Conservation (phyloP, 2,113 vertebrate genomes). For the Xiphorhynchus elegans region DNA sequence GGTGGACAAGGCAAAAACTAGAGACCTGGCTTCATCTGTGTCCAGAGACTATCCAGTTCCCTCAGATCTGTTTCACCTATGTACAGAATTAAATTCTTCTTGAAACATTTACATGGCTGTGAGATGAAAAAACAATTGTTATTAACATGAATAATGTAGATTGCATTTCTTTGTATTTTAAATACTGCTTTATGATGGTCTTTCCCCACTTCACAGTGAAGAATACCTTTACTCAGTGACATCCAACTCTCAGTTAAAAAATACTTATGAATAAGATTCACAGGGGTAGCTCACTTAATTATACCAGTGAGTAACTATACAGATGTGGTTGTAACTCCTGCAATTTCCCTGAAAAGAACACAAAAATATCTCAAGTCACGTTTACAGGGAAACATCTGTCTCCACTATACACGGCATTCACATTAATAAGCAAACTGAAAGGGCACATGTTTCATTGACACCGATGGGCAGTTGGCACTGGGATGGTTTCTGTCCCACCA, state of each 20-base stretch:
- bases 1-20: not conserved
- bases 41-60: not conserved
- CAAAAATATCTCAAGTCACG: not conserved
- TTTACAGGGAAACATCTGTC: not conserved
- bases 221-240: not conserved
- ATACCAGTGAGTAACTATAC: not conserved
- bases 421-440: not conserved
- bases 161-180: not conserved
- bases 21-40: not conserved
- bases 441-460: rapidly evolving
- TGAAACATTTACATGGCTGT: not conserved
- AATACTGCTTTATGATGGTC: not conserved
- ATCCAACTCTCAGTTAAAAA: not conserved
- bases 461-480: rapidly evolving
- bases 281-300: not conserved
- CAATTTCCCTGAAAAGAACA: not conserved
- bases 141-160: not conserved
- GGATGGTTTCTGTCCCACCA: not conserved
- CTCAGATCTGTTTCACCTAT: not conserved
- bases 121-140: not conserved
- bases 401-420: not conserved
- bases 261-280: not conserved
- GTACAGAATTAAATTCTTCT: not conserved
- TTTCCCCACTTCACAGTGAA: not conserved
- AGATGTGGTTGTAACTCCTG: not conserved